Percentiles rank a stretch among this genome's conserved stretches.
Conservation (phyloP, 1,140 invertebrate genomes). For the Apis florea region DNA sequence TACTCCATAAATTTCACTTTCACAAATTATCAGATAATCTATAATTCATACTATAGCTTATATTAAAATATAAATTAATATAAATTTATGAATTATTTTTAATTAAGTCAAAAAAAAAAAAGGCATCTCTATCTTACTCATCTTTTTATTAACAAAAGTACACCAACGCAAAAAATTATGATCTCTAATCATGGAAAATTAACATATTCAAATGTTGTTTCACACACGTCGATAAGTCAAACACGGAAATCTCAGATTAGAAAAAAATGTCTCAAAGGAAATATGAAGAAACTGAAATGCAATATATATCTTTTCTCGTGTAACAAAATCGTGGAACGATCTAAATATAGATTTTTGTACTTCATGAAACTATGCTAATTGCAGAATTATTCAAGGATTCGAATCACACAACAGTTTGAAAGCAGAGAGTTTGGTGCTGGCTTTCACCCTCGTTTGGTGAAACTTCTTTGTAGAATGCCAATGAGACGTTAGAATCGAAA, state of each 20-base stretch:
- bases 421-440: background rate
- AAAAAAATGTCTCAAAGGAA: background rate
- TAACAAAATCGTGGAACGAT: background rate
- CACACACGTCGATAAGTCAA: background rate
- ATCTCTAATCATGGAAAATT: background rate
- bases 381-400: slow-evolving; percentile 14
- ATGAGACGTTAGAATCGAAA: background rate
- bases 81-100: background rate
- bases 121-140: background rate
- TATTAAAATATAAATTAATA: background rate
- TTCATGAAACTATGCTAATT: slow-evolving; percentile 4
- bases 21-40: background rate
- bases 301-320: background rate
- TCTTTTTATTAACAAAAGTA: background rate
- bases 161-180: background rate
- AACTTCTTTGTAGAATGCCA: background rate
- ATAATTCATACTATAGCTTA: background rate
- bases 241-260: background rate
- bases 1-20: background rate
- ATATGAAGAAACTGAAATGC: background rate
- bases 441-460: slow-evolving; percentile 28
- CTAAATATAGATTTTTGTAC: background rate
- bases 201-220: background rate
- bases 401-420: background rate
- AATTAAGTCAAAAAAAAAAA: background rate